Base-by-base conservation (phyloP, 2,113 vertebrate species). In the Calidris pugnax region DNA sequence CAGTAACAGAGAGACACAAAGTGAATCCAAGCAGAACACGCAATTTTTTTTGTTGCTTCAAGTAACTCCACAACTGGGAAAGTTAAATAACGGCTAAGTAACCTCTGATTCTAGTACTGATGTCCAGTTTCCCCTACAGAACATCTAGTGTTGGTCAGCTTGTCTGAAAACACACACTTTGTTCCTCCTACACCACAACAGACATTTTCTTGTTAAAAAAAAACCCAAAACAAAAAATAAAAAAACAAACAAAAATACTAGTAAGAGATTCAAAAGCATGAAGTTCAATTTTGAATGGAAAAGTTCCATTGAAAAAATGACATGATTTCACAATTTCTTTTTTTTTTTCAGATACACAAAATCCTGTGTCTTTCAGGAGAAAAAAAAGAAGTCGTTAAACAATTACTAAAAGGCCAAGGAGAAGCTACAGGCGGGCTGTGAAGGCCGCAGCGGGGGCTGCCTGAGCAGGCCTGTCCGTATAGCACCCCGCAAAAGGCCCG, bases 291-390 rank as follows among this genome's bases (percentile, higher is more conserved):
- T 6, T 33, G 10, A 59, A 84, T 0, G 6, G 13, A 64, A 77
- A 84, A 59, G 47, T 3, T 18, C 3, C 32, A 11, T 2, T 12
- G 37, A 74, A 78, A 67, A n/a, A 55, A 45, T 0, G 4, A 11
- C 7, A 15, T 1, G 12, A 45, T 9, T 30, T 66, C n/a, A 50
- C 8, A 0, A 2, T 5, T 22, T 2, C 10, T 19, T 33, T 62
- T 43, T 45, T 67, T 18, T 7, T 53, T 57, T 26, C 32, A 32
- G 30, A 68, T 8, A 39, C 78, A 27, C 3, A 41, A 71, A 21
- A 8, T 3, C 43, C 1, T 3, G 4, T 1, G 26, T 8, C 11
- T 8, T 4, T 19, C 11, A 20, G 26, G 22, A 7, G 7, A 4
- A 3, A 8, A 8, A 9, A 11, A 20, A 9, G 24, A 27, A 10